A percentile compares a stretch with the other conserved stretches of the same genome.
These are phyloP conservation scores for Lasioglossum baleicum DNA, from an alignment of 1,140 invertebrate species.

Conservation along the genomic window DNA sequence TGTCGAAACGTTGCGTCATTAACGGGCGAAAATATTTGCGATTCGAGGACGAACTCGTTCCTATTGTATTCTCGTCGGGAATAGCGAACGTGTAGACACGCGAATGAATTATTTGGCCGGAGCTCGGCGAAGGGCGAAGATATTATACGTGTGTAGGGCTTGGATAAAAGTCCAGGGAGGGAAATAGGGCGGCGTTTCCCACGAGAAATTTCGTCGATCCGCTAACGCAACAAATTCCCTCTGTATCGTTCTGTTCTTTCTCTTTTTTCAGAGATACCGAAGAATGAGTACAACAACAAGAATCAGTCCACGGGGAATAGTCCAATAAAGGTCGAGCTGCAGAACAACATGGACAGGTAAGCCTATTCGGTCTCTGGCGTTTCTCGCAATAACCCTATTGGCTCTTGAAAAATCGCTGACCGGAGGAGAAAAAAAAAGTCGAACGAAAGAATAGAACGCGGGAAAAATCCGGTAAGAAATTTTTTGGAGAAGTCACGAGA, in stretches of 20 bases:
- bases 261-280: constrained; percentile 86
- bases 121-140: constrained; percentile 1
- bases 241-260: constrained; percentile 67
- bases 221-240: constrained; percentile 47
- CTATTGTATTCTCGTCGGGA: background rate
- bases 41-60: background rate
- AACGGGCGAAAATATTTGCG: background rate
- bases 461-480: background rate
- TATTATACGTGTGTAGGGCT: constrained; percentile 1
- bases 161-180: constrained; percentile 1
- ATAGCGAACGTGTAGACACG: background rate
- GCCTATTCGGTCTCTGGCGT: constrained; percentile 24
- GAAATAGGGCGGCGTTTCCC: constrained; percentile 45
- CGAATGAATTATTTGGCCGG: constrained; percentile 20
- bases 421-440: background rate
- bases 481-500: background rate
- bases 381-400: too few relatives aligned
- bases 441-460: background rate
- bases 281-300: constrained; percentile 94
- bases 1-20: background rate
- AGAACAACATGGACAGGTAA: constrained; percentile 87
- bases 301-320: constrained; percentile 90
- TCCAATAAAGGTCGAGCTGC: constrained; percentile 85
- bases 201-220: constrained; percentile 58
- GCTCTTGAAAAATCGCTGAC: background rate